Percentiles rank a stretch among this genome's conserved stretches.
These are phyloP conservation scores for Oncopodura yosiiana DNA, from an alignment of 1,140 invertebrate species.

Conservation along the genomic window DNA sequence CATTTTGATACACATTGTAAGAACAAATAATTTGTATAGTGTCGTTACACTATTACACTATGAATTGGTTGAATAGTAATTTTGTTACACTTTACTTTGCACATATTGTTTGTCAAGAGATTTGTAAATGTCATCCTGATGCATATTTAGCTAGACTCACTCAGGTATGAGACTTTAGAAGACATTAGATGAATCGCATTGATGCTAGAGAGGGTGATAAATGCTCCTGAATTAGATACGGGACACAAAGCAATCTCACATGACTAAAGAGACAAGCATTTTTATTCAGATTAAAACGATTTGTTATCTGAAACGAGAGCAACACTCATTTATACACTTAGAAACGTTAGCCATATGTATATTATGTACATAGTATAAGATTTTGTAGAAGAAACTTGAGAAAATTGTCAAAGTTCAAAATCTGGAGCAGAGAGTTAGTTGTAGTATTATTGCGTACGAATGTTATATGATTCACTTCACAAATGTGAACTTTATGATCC, in stretches of 20 bases:
- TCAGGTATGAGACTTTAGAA: too few species aligned
- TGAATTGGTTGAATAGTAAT: too few species aligned
- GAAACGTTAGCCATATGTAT: neutral
- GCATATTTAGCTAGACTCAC: too few species aligned
- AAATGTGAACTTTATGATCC: neutral
- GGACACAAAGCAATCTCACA: neutral
- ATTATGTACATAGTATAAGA: neutral
- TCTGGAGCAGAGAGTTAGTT: slow-evolving; percentile 1
- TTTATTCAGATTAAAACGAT: slow-evolving; percentile 31
- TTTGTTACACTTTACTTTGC: too few species aligned
- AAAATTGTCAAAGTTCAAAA: slow-evolving; percentile 1
- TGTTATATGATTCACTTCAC: neutral
- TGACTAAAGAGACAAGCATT: slow-evolving; percentile 24
- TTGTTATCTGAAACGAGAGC: slow-evolving; percentile 14
- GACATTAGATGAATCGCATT: too few species aligned
- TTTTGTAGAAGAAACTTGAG: neutral
- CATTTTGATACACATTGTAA: too few species aligned
- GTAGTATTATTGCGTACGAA: neutral
- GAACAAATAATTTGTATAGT: too few species aligned
- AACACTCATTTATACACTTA: neutral
- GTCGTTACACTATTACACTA: too few species aligned
- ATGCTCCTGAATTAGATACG: neutral
- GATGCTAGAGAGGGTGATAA: too few species aligned
- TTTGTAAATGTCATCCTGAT: too few species aligned
- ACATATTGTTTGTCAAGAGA: too few species aligned